phyloP scores from a whole-genome alignment of 2,888 invertebrate genomes.

The Hirudinaria manillensis region DNA sequence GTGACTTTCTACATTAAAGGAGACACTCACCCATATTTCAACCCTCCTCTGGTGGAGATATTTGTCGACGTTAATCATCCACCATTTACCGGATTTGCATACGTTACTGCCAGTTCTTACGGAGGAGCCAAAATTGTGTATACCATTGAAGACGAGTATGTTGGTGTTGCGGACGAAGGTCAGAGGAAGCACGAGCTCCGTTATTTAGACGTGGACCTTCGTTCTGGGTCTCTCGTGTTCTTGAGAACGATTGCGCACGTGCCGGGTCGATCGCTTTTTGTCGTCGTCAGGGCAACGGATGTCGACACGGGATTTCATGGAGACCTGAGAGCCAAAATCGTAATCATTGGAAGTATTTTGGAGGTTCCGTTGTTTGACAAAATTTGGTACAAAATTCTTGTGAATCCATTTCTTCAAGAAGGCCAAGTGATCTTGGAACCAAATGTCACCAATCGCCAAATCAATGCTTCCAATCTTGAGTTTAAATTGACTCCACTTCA shows the following conservation, averaged over 20 bases:
- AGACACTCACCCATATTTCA: background rate
- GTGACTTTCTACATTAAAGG: background rate
- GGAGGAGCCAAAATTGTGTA: background rate
- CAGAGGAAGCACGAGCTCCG: too few relatives aligned
- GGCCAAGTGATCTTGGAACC: slow-evolving; percentile 4
- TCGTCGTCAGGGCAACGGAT: background rate
- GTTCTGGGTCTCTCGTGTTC: background rate
- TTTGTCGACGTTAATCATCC: background rate
- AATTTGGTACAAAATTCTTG: background rate
- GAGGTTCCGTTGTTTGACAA: background rate
- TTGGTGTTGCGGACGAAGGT: background rate
- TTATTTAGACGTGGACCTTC: too few relatives aligned
- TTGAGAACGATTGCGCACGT: background rate
- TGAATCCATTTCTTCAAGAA: background rate
- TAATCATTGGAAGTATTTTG: background rate
- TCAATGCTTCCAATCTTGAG: background rate
- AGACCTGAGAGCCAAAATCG: background rate
- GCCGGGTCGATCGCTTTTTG: background rate
- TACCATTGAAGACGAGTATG: background rate
- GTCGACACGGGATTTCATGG: slow-evolving; percentile 4
- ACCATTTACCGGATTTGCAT: background rate
- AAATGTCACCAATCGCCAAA: background rate
- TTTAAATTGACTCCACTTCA: background rate
- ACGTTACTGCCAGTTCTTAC: background rate
- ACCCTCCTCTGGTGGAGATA: background rate